These are phyloP conservation scores for Prionchulus punctatus DNA, from an alignment of 2,888 invertebrate genomes.

Conservation along the genomic window DNA sequence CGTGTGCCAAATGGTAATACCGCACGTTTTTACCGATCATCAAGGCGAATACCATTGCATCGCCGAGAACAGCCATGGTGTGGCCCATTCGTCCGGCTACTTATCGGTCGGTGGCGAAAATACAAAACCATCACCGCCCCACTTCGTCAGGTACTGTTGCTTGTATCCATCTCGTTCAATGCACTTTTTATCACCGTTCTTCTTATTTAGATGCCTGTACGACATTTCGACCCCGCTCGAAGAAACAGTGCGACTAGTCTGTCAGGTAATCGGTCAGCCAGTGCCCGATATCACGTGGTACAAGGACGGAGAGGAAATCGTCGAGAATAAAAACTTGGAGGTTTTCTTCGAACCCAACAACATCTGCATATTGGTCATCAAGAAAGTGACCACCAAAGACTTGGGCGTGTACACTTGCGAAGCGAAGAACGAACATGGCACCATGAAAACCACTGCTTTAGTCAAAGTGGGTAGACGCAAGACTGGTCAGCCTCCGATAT, in stretches of 20 bases:
- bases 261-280: conserved; percentile 22
- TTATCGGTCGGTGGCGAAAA: conserved; percentile 11
- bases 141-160: background rate
- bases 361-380: conserved; percentile 18
- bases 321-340: conserved; percentile 17
- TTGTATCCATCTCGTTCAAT: background rate
- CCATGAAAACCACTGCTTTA: conserved; percentile 20
- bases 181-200: background rate
- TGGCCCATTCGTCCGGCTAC: background rate
- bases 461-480: conserved; percentile 16
- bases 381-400: conserved; percentile 16
- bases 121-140: background rate
- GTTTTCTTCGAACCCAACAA: conserved; percentile 17
- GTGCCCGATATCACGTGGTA: conserved; percentile 24
- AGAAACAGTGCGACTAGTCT: conserved; percentile 18
- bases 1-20: background rate
- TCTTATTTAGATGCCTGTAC: conserved; percentile 23
- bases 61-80: conserved; percentile 9
- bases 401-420: conserved; percentile 23
- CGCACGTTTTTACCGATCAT: background rate
- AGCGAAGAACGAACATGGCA: conserved; percentile 25
- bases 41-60: conserved; percentile 9
- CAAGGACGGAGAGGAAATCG: conserved; percentile 20
- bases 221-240: conserved; percentile 23
- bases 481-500: conserved; percentile 19